Base-by-base conservation (phyloP, 2,113 vertebrate genomes). In the Oostethus manadensis region DNA sequence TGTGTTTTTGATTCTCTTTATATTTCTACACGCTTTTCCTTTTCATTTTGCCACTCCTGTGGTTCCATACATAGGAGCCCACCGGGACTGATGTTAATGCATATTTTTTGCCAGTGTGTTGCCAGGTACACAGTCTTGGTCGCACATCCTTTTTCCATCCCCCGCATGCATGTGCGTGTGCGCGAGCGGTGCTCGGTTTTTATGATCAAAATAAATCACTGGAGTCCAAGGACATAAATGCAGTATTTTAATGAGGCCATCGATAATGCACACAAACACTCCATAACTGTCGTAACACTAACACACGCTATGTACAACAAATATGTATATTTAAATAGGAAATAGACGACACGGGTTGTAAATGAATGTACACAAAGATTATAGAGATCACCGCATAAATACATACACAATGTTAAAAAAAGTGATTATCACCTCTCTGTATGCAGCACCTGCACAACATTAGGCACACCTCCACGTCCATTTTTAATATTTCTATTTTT, bases 71-170 rank as follows among this genome's bases (percentile, higher is more conserved):
- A 33, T 33, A 33, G 10, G 3, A 54, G 1, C 29, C 51, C 51
- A 1, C 1, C 10, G 50, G 23, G 23, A 29, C 11, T n/a, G 29
- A 54, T n/a, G 18, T 62, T 69, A 65, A 79, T 53, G 51, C 7
- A 7, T 1, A 1, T 69, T 10, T 64, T 47, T 48, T 29, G 38
- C 47, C 44, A 46, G 6, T 70, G 35, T 56, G 54, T 53, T 74
- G 64, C 4, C 74, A 96, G 93, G 93, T 65, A 45, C 92, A 95
- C 88, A 20, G 90, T 93, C 48, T 86, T 88, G 75, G 83, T 95
- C 59, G 94, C 84, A 94, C 4, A n/a, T 57, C 17, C 64, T 8
- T 16, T 33, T 56, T 43, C 29, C n/a, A 20, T 51, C 20, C 11
- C 13, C 10, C 38, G 7, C 20, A 15, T 18, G 42, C 1, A 46